Evolutionary conservation across 2,888 invertebrate species (phyloP), one percentile per base, ranked within the genome.

Genomic region (Watsonalla binaria): DNA sequence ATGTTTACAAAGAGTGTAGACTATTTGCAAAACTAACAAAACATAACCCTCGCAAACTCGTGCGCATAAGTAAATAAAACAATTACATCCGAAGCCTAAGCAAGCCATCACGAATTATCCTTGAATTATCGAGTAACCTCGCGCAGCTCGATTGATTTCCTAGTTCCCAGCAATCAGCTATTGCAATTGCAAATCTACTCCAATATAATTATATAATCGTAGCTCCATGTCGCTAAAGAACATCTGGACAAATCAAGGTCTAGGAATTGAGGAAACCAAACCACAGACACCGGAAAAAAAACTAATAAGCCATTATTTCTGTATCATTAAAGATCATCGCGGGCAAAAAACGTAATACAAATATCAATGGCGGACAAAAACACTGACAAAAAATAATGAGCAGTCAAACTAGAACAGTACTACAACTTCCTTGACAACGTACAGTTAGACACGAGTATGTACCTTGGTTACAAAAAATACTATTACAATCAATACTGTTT

Each of bases 231-330:
- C 47, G 61, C 57, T 55, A 54, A 57, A 48, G 67, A 79, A 84
- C 86, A 87, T 85, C 86, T 87, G 86, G 85, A 71, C 76, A 62
- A 78, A 77, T 74, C 87, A 85, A 86, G 86, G 86, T 80, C 81
- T 82, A 70, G 74, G 74, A 78, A 85, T 80, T 79, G 80, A 84
- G 86, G 86, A 86, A 88, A 84, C 82, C 62, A 57, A 74, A 68
- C 62, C 71, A 57, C 67, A 75, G 71, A 69, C 68, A 63, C 58
- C 57, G 71, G 68, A 9, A 37, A 80, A 84, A 84, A 83, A 84
- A 80, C 76, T 70, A 73, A 80, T 77, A 78, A 74, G 73, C 74
- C 70, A 81, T 79, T 75, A 81, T 81, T 78, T 78, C 74, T 68
- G 74, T 77, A 81, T 78, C 78, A 84, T 84, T 85, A 84, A 78